Conservation (phyloP, 2,113 vertebrate species). For the Semicossyphus pulcher region DNA sequence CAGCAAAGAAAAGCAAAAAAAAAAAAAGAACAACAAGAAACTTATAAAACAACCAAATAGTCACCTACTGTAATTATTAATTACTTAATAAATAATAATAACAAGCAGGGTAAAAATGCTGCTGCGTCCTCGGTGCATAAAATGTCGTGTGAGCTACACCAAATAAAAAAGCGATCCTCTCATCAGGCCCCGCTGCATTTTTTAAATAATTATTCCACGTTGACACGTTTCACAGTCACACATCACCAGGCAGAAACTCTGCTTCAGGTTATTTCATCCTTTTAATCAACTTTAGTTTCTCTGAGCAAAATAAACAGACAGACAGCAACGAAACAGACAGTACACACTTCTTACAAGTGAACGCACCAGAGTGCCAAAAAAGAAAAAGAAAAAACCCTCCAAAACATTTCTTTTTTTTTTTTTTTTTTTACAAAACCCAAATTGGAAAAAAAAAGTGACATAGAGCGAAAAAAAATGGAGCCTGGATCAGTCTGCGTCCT, state of each 20-base stretch:
- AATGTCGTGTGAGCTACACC: too few relatives aligned
- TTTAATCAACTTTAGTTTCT: conserved; percentile 76
- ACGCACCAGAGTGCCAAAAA: conserved; percentile 77
- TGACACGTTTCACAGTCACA: not conserved
- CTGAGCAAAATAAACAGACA: conserved; percentile 54
- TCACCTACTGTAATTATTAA: too few relatives aligned
- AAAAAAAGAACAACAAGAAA: too few relatives aligned
- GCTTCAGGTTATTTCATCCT: conserved; percentile 50
- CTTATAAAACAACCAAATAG: too few relatives aligned
- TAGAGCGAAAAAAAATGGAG: not conserved
- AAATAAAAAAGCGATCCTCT: not conserved
- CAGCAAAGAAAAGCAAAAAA: too few relatives aligned
- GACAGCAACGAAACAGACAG: conserved; percentile 66
- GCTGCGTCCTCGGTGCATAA: too few relatives aligned
- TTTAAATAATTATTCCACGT: not conserved
- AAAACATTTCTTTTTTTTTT: not conserved
- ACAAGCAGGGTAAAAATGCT: too few relatives aligned
- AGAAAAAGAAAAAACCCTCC: conserved; percentile 33
- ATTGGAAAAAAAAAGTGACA: conserved; percentile 25
- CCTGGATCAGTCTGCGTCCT: not conserved
- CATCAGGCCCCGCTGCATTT: not conserved
- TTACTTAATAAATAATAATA: too few relatives aligned
- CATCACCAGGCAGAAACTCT: conserved; percentile 41
- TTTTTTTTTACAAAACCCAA: conserved; percentile 43
- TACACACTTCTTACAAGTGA: conserved; percentile 70